Conservation (phyloP, 23 tunicate genomes). For the Styela clava region DNA sequence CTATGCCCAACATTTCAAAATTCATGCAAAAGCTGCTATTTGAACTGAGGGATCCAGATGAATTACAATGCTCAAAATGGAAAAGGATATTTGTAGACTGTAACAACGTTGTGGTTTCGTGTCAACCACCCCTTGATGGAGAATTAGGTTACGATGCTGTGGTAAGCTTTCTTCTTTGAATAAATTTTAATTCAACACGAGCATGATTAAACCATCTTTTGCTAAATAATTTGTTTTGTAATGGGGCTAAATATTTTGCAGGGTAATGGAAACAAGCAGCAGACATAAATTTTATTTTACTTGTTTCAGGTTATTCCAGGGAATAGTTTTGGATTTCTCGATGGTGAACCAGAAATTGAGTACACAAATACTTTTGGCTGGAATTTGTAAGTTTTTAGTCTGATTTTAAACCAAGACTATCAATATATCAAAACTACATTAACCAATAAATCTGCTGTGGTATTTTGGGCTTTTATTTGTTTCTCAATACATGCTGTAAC, state of each 20-base stretch:
- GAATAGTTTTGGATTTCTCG: slow-evolving; percentile 65
- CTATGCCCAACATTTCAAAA: too few species aligned
- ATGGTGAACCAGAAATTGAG: slow-evolving; percentile 56
- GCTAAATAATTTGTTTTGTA: too few species aligned
- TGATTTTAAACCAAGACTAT: neutral
- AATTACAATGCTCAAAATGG: slow-evolving; percentile 37
- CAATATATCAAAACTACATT: neutral
- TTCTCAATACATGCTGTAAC: too few species aligned
- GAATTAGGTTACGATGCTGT: slow-evolving; percentile 35
- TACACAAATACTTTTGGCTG: slow-evolving; percentile 52
- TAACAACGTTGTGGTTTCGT: slow-evolving; percentile 9
- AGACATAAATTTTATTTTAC: too few species aligned
- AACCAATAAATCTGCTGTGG: neutral
- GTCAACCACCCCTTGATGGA: slow-evolving; percentile 1
- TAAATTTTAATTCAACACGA: too few species aligned
- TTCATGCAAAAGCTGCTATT: neutral
- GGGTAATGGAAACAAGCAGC: too few species aligned
- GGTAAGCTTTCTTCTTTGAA: slow-evolving; percentile 27
- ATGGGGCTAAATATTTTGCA: too few species aligned
- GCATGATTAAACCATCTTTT: too few species aligned
- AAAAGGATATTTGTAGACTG: slow-evolving; percentile 20
- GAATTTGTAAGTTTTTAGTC: slow-evolving; percentile 37
- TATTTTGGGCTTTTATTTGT: too few species aligned
- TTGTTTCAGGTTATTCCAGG: slow-evolving; percentile 51
- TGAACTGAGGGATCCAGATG: slow-evolving; percentile 27